Conservation (phyloP, 2,888 invertebrate species). For the Tachina fera region DNA sequence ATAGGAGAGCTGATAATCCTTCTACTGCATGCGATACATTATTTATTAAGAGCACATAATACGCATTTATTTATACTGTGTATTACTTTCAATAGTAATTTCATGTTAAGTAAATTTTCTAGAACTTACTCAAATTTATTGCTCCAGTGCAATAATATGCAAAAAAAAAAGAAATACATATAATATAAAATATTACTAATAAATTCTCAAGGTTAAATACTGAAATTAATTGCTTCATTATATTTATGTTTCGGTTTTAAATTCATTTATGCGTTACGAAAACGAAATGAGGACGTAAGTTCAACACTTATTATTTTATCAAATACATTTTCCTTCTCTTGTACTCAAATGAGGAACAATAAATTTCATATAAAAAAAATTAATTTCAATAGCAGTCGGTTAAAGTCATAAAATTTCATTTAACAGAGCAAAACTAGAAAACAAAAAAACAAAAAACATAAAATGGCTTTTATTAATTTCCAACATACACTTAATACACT, state of each 20-base stretch:
- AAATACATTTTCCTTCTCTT: conserved; percentile 11
- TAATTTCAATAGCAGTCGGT: conserved; percentile 48
- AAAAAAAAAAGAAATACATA: not conserved
- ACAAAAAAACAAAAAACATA: conserved; percentile 48
- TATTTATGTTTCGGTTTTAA: conserved; percentile 33
- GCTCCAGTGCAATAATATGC: not conserved
- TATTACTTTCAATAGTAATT: too few species aligned
- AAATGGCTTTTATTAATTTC: conserved; percentile 49
- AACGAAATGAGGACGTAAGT: conserved; percentile 59
- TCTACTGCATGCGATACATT: too few species aligned
- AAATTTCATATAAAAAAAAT: not conserved
- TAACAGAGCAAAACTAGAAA: conserved; percentile 56
- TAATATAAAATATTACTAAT: conserved; percentile 34
- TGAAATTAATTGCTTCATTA: conserved; percentile 49
- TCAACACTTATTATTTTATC: conserved; percentile 40
- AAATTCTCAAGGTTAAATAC: conserved; percentile 54
- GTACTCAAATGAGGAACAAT: conserved; percentile 27
- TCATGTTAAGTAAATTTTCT: not conserved
- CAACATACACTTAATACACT: conserved; percentile 45
- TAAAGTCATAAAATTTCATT: conserved; percentile 68
- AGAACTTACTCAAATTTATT: not conserved
- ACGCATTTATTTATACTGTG: too few species aligned
- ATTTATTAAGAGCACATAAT: too few species aligned
- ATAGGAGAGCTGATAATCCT: too few species aligned
- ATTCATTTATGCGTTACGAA: conserved; percentile 60